Evolutionary conservation across 2,113 vertebrate genomes (phyloP).

Genomic region (Pantherophis guttatus): DNA sequence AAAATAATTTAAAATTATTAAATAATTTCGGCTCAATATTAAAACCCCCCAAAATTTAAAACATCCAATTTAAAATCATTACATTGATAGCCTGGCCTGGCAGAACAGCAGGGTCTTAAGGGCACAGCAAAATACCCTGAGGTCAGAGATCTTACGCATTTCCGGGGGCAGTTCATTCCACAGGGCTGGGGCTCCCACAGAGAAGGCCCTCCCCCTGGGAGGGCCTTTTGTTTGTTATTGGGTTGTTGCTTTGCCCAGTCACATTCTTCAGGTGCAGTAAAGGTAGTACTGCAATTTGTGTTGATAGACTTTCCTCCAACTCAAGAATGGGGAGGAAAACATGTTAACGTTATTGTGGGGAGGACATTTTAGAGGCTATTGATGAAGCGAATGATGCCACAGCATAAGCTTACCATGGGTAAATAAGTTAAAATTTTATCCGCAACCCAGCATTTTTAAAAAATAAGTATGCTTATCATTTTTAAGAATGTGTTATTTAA

Average conservation of each 20-base stretch:
- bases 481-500: neutral
- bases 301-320: neutral
- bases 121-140: too few species aligned
- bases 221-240: neutral
- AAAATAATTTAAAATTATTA: too few species aligned
- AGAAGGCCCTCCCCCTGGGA: too few species aligned
- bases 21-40: too few species aligned
- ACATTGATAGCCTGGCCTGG: too few species aligned
- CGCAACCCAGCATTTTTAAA: neutral
- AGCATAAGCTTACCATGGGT: neutral
- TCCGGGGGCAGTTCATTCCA: too few species aligned
- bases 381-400: neutral
- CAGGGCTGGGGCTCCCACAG: too few species aligned
- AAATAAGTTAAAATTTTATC: neutral
- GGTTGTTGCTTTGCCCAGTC: neutral
- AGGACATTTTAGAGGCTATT: neutral
- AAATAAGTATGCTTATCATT: neutral
- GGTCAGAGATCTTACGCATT: too few species aligned
- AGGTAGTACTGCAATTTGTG: neutral
- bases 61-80: too few species aligned
- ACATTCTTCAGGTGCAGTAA: neutral
- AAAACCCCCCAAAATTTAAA: too few species aligned
- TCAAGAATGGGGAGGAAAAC: neutral
- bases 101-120: too few species aligned
- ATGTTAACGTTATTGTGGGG: neutral